Evolutionary conservation across 1,140 invertebrate genomes (phyloP).

Genomic region (Portunus trituberculatus): DNA sequence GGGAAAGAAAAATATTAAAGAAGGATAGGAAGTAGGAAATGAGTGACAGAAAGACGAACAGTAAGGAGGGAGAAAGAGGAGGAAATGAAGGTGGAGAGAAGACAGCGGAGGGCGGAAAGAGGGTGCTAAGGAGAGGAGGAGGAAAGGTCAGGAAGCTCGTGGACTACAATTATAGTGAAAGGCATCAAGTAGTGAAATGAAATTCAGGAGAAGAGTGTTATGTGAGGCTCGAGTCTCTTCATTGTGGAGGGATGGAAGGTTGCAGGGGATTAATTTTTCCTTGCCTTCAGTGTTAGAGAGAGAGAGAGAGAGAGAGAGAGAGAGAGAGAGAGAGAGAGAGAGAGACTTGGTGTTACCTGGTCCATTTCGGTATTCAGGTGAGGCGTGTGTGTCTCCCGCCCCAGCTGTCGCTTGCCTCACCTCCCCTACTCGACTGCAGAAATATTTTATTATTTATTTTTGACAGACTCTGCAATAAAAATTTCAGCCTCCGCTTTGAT

Average conservation of each 20-base stretch:
- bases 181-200: too few relatives aligned
- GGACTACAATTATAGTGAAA: too few relatives aligned
- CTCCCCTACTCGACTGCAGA: neutral
- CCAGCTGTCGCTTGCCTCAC: neutral
- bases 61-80: neutral
- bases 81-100: too few relatives aligned
- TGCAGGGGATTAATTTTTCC: too few relatives aligned
- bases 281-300: too few relatives aligned
- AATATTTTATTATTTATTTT: constrained; percentile 26
- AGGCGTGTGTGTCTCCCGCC: neutral
- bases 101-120: too few relatives aligned
- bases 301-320: too few relatives aligned
- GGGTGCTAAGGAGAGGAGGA: too few relatives aligned
- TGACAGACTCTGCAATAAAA: constrained; percentile 3
- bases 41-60: neutral
- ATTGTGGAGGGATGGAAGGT: too few relatives aligned
- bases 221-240: too few relatives aligned
- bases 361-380: neutral
- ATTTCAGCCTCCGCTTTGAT: constrained; percentile 12
- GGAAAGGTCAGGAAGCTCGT: too few relatives aligned
- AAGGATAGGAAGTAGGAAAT: neutral
- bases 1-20: neutral
- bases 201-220: too few relatives aligned
- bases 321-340: neutral
- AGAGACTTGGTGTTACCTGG: neutral